Base-by-base conservation (phyloP, 2,888 invertebrate genomes). In the Scaptomyza caliginosa region DNA sequence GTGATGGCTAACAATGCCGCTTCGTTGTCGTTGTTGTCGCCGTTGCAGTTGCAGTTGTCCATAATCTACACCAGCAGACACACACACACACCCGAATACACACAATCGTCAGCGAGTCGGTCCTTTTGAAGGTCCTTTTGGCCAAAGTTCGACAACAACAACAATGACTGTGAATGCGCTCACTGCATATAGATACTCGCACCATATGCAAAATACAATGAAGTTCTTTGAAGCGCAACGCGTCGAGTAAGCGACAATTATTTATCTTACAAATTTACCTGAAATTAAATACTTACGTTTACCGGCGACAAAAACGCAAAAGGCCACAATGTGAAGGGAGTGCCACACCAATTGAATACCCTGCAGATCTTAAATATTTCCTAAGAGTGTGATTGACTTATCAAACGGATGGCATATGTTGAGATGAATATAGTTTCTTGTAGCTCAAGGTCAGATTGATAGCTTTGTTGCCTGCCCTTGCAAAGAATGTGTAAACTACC, bases 181-280 rank as follows among this genome's bases (percentile, higher is more conserved):
- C 68, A 38, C 50, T 64, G 66, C 59, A 66, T 83, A 85, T 85
- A 34, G 16, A 34, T 34, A 62, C 49, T 54, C 69, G 51, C 42
- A 52, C 62, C 56, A 66, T 83, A 85, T 82, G 86, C 83, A 82
- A 82, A 82, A 83, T 65, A 83, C 86, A 83, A 84, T 84, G 86
- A 83, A 78, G 80, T 81, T 81, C 81, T 81, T 81, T 82, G 81
- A 85, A 81, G 81, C 85, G 77, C 76, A 60, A 63, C 72, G 74
- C 64, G 62, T 80, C 85, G 73, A 75, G 80, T 85, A 85, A 86
- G 79, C 69, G 83, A 82, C 82, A 82, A 83, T 82, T 82, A 86
- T 86, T 83, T 83, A 86, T 86, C 84, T 86, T 84, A 83, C 84
- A 83, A 83, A 83, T 86, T 84, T 84, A 84, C 79, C 80, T 87